These are phyloP conservation scores for Gryllus bimaculatus DNA, from an alignment of 1,140 invertebrate species.

Conservation along the genomic window DNA sequence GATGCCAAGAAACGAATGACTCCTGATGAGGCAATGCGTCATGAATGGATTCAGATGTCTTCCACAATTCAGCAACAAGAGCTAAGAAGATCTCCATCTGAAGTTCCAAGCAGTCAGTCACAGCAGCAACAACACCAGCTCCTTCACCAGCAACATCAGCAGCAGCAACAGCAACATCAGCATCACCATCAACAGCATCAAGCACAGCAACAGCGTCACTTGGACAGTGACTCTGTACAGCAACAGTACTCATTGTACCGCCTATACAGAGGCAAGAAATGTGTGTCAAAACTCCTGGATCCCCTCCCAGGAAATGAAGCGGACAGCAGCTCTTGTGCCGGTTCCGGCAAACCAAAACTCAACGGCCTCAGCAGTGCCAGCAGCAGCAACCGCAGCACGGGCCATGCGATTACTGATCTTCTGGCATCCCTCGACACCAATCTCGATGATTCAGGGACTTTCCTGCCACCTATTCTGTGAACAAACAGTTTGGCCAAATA, in stretches of 20 bases:
- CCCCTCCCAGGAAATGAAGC: slow-evolving; percentile 10
- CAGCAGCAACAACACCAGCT: slow-evolving; percentile 28
- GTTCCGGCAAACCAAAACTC: slow-evolving; percentile 29
- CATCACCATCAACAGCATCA: slow-evolving; percentile 26
- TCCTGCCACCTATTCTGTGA: slow-evolving; percentile 51
- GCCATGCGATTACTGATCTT: slow-evolving; percentile 13
- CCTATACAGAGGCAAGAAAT: slow-evolving; percentile 34
- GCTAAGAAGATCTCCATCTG: slow-evolving; percentile 32
- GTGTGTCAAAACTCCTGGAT: slow-evolving; percentile 26
- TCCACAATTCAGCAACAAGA: slow-evolving; percentile 28
- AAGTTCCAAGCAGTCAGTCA: slow-evolving; percentile 27
- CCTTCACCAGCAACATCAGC: slow-evolving; percentile 27
- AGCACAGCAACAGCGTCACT: slow-evolving; percentile 28
- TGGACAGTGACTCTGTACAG: slow-evolving; percentile 34
- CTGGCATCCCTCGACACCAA: slow-evolving; percentile 38
- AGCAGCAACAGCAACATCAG: slow-evolving; percentile 33
- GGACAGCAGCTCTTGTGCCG: not conserved
- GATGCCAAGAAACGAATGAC: slow-evolving; percentile 87
- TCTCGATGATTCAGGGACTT: slow-evolving; percentile 54
- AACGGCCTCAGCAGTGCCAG: slow-evolving; percentile 23
- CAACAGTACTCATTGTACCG: slow-evolving; percentile 35
- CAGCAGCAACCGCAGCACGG: slow-evolving; percentile 34
- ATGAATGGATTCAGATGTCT: slow-evolving; percentile 56
- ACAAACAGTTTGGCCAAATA: slow-evolving; percentile 6
- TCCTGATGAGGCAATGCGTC: slow-evolving; percentile 73